These are phyloP conservation scores for Cyprinella venusta DNA, from an alignment of 2,797 vertebrate species.

Conservation along the genomic window DNA sequence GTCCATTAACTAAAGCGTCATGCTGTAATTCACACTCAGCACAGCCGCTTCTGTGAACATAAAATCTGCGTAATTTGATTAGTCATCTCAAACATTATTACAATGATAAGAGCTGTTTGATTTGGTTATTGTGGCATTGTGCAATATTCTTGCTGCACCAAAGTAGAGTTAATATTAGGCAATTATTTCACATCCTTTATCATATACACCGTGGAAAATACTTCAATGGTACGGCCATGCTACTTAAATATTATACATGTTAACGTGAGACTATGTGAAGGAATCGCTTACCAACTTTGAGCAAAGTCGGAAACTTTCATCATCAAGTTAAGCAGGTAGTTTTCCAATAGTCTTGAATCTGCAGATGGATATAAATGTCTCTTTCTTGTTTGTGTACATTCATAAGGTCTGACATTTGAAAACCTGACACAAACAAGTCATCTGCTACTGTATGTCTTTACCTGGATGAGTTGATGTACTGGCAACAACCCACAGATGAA, in stretches of 20 bases:
- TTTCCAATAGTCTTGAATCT: background rate
- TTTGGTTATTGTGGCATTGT: background rate
- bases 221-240: background rate
- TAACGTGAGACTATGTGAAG: background rate
- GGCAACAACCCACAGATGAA: background rate
- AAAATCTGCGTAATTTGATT: background rate
- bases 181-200: background rate
- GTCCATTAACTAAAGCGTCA: background rate
- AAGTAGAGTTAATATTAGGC: background rate
- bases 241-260: background rate
- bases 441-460: background rate
- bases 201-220: background rate
- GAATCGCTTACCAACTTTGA: background rate
- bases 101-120: background rate
- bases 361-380: background rate
- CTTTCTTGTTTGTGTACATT: background rate
- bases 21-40: background rate
- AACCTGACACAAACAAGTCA: background rate
- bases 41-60: background rate
- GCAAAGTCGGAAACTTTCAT: background rate
- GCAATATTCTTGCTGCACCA: background rate
- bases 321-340: background rate
- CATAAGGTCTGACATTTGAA: background rate
- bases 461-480: background rate
- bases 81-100: background rate